A percentile compares a stretch with the other conserved stretches of the same genome.
phyloP scores from a whole-genome alignment of 2,113 vertebrate genomes.

The Neolamprologus kungweensis region DNA sequence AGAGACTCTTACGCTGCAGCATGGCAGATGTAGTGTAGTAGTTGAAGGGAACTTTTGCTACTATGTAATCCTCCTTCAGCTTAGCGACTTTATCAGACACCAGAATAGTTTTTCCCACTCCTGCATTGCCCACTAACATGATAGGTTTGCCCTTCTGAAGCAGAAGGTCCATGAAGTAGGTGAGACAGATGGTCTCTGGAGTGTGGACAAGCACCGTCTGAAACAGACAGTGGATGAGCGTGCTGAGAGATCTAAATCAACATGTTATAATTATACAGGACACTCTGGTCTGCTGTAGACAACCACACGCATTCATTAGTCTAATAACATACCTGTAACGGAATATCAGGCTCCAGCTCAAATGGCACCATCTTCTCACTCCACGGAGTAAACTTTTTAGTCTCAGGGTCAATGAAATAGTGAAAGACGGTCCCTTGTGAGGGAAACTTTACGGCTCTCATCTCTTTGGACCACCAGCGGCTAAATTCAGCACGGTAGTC shows the following conservation, averaged over 20 bases:
- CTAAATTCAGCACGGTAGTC: slow-evolving; percentile 80
- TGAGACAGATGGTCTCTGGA: slow-evolving; percentile 63
- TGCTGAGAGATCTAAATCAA: neutral
- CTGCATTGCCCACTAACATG: slow-evolving; percentile 67
- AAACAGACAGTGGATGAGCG: neutral
- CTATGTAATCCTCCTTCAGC: slow-evolving; percentile 63
- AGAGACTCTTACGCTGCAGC: slow-evolving; percentile 44
- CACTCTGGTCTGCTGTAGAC: neutral
- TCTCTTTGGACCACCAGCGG: slow-evolving; percentile 80
- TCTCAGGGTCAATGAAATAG: slow-evolving; percentile 77
- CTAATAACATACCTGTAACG: slow-evolving; percentile 56
- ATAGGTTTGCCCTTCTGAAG: slow-evolving; percentile 63
- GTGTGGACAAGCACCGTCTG: slow-evolving; percentile 64
- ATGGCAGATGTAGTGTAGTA: slow-evolving; percentile 65
- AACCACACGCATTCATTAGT: neutral
- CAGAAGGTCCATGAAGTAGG: slow-evolving; percentile 70
- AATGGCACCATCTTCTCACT: slow-evolving; percentile 68
- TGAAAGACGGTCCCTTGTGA: slow-evolving; percentile 81
- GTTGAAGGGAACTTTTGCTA: slow-evolving; percentile 68
- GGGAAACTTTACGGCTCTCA: slow-evolving; percentile 77
- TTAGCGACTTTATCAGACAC: slow-evolving; percentile 66
- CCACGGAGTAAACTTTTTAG: slow-evolving; percentile 74
- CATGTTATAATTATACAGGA: neutral
- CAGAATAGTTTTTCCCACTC: slow-evolving; percentile 68
- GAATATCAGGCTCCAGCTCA: slow-evolving; percentile 70